Conservation (phyloP, 2,797 vertebrate genomes). For the Enteromius unitaeniatus region DNA sequence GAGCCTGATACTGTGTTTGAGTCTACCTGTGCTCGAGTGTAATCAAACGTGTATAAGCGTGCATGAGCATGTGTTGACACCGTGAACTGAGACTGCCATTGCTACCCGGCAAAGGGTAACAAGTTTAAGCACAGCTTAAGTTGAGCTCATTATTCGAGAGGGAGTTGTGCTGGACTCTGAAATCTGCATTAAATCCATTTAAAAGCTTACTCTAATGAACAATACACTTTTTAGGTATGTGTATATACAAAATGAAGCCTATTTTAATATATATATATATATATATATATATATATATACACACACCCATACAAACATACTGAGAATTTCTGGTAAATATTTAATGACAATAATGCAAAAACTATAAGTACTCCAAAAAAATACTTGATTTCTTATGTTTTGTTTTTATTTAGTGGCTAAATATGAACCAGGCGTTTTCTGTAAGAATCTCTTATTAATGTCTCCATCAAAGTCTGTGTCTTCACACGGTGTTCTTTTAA, state of each 20-base stretch:
- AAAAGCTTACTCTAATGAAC: constrained; percentile 19
- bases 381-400: neutral
- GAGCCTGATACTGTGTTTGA: constrained; percentile 18
- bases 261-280: too few species aligned
- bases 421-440: neutral
- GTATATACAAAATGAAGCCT: too few species aligned
- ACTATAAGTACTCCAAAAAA: neutral
- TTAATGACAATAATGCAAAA: neutral
- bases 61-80: constrained; percentile 9
- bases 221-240: neutral
- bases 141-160: constrained; percentile 78
- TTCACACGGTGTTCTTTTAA: constrained; percentile 31
- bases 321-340: neutral
- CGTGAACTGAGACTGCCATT: constrained; percentile 43
- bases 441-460: constrained; percentile 27
- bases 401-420: neutral
- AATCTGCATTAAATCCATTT: constrained; percentile 19
- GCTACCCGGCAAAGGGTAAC: constrained; percentile 78
- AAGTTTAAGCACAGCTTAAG: constrained; percentile 79
- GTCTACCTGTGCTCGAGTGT: neutral
- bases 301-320: neutral
- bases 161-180: constrained; percentile 43
- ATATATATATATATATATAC: too few species aligned
- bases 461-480: constrained; percentile 18
- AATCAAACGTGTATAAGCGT: neutral